Base-by-base conservation (phyloP, 2,797 vertebrate species). In the Coregonus suidteri region DNA sequence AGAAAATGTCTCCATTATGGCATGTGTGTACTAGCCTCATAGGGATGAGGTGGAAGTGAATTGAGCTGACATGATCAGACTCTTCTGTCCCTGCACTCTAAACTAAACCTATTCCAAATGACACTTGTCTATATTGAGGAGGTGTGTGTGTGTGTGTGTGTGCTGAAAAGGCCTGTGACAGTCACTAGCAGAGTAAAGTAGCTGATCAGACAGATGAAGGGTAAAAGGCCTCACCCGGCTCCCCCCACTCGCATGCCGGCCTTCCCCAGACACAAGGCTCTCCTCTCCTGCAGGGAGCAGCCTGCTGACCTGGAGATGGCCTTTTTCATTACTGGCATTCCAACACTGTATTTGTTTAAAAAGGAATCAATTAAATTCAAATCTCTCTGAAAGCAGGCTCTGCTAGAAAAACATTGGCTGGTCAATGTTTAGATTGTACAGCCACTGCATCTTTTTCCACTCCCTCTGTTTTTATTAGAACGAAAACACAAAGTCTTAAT, bases 341-440 rank as follows among this genome's bases (percentile, higher is more conserved):
- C 86, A 88, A 91, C 91, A 91, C 91, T 79, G 62, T 95, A 92
- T 94, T 95, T 95, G 84, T 95, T 91, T 93, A 91, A 93, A 95
- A 93, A 93, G 90, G 93, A 95, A 94, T 94, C 92, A 94, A 94
- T 94, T 94, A 94, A 94, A 93, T 92, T 89, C 80, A 89, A 92
- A 88, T 92, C 86, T 93, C 77, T 86, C 75, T 73, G 90, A 90
- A 84, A 86, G 86, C 90, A 79, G 91, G 86, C 85, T 92, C 91
- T 88, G 88, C 80, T 90, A 92, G 89, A 89, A 94, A 93, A 94
- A 93, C 85, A 89, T 77, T 34, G 69, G 37, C 75, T 69, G 74
- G 75, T 78, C 82, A 69, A n/a, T 59, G 56, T 59, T 59, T 59
- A 6, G 56, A 59, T 59, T 59, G 56, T n/a, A 18, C 56, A 18